phyloP scores from a whole-genome alignment of 1,140 invertebrate species.

The Zaprionus nigranus region DNA sequence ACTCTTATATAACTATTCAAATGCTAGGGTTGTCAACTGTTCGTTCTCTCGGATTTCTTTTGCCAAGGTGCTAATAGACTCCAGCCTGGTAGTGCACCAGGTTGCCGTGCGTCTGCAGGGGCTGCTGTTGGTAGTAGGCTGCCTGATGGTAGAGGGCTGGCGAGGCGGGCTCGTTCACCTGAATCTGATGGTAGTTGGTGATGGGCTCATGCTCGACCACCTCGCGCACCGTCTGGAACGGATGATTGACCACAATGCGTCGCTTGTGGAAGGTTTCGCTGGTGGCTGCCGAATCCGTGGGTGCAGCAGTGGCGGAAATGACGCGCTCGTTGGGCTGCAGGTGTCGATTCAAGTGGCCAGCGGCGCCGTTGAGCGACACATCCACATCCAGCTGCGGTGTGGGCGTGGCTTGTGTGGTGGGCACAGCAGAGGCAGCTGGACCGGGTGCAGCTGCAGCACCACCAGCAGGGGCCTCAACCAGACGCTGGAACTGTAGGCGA shows the following conservation, averaged over 20 bases:
- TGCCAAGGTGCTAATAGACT: constrained; percentile 51
- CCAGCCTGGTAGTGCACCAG: constrained; percentile 67
- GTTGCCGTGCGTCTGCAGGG: constrained; percentile 68
- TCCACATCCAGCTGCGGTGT: constrained; percentile 63
- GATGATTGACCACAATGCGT: constrained; percentile 87
- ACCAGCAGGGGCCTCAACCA: constrained; percentile 75
- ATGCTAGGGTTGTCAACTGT: constrained; percentile 52
- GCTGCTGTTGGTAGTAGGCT: constrained; percentile 70
- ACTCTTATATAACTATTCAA: constrained; percentile 37
- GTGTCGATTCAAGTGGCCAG: constrained; percentile 57
- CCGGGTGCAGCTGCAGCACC: constrained; percentile 84
- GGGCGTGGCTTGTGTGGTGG: constrained; percentile 85
- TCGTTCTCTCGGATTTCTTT: constrained; percentile 12
- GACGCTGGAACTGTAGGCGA: constrained; percentile 61
- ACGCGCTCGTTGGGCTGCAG: constrained; percentile 85
- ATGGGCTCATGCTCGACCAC: constrained; percentile 87
- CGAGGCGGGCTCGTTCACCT: constrained; percentile 83
- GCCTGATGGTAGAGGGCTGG: constrained; percentile 72
- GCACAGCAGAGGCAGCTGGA: constrained; percentile 84
- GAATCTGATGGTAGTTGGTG: constrained; percentile 86
- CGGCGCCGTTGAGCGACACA: constrained; percentile 61
- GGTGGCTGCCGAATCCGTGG: constrained; percentile 84
- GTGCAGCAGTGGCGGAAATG: constrained; percentile 86
- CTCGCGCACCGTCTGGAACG: constrained; percentile 87
- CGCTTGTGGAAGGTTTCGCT: constrained; percentile 87